phyloP scores from a whole-genome alignment of 2,113 vertebrate genomes.

The Thermophis baileyi region DNA sequence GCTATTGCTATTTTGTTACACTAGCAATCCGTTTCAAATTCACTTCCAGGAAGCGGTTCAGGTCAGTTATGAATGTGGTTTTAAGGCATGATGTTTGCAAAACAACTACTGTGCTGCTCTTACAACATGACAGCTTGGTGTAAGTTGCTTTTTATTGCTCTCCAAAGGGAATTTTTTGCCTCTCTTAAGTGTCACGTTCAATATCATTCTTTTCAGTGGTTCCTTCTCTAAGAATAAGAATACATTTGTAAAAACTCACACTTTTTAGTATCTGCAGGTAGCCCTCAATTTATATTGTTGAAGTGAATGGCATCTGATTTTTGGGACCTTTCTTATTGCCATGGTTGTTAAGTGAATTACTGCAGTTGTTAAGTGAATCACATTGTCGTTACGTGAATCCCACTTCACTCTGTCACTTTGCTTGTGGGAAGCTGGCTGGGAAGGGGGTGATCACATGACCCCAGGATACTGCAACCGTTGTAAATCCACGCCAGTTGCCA shows the following conservation, averaged over 20 bases:
- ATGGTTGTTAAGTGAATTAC: too few relatives aligned
- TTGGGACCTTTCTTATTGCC: too few relatives aligned
- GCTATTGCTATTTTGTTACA: background rate
- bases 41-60: background rate
- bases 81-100: background rate
- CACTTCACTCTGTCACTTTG: too few relatives aligned
- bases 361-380: too few relatives aligned
- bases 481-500: too few relatives aligned
- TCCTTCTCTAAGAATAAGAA: background rate
- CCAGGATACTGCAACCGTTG: too few relatives aligned
- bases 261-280: background rate
- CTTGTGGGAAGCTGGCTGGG: too few relatives aligned
- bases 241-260: background rate
- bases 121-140: background rate
- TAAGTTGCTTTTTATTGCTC: background rate
- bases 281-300: too few relatives aligned
- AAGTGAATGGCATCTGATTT: too few relatives aligned
- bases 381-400: too few relatives aligned
- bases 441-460: too few relatives aligned
- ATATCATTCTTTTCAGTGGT: background rate
- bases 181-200: background rate
- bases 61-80: background rate
- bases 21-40: background rate
- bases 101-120: background rate
- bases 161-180: background rate